A percentile compares a stretch with the other conserved stretches of the same genome.
phyloP scores from a whole-genome alignment of 2,888 invertebrate species.

The Eupithecia dodoneata region DNA sequence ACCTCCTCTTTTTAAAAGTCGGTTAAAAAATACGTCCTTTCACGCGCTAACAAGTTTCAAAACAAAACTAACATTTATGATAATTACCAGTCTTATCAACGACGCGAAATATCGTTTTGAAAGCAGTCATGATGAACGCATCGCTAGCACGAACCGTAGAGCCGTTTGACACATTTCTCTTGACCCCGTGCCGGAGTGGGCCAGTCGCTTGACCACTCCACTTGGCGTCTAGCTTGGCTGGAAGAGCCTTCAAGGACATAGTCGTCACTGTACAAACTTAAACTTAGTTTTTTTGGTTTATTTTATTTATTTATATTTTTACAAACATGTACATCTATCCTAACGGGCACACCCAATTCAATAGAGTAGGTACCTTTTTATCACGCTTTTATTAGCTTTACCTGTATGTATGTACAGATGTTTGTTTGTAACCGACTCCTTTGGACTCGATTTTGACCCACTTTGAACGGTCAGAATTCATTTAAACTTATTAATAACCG shows the following conservation, averaged over 20 bases:
- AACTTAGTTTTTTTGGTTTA: too few relatives aligned
- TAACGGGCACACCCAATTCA: too few relatives aligned
- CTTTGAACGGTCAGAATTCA: too few relatives aligned
- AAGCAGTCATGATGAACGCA: background rate
- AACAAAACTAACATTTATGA: background rate
- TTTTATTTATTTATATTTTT: too few relatives aligned
- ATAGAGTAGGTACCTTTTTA: too few relatives aligned
- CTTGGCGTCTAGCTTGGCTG: background rate
- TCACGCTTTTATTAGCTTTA: too few relatives aligned
- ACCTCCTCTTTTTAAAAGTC: too few relatives aligned
- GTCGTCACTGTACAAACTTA: background rate
- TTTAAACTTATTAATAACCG: too few relatives aligned
- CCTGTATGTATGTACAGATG: too few relatives aligned
- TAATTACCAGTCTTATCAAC: background rate
- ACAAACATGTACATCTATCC: too few relatives aligned
- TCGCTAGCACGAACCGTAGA: background rate
- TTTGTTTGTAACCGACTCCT: too few relatives aligned
- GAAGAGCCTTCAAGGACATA: constrained; percentile 7
- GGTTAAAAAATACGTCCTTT: background rate
- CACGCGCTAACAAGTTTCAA: background rate
- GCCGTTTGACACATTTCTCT: constrained; percentile 51
- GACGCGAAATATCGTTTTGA: background rate
- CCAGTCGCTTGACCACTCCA: constrained; percentile 47
- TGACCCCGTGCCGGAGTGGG: constrained; percentile 49
- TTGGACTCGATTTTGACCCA: too few relatives aligned